These are phyloP conservation scores for Platichthys flesus DNA, from an alignment of 2,113 vertebrate genomes.

Conservation along the genomic window DNA sequence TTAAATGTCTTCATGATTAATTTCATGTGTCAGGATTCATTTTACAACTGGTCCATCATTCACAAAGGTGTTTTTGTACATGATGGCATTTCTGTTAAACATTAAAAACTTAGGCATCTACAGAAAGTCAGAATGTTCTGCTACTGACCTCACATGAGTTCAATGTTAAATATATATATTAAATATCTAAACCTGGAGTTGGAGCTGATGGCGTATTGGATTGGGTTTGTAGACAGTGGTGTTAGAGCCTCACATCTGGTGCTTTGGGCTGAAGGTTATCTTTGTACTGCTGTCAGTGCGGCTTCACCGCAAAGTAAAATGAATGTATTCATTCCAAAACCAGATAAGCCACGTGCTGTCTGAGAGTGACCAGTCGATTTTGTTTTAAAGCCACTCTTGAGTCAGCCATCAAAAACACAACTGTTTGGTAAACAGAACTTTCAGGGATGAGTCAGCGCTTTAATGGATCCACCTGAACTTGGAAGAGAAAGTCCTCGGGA, in stretches of 20 bases:
- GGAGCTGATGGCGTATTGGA: constrained; percentile 1
- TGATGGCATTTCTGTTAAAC: no score
- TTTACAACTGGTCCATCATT: no score
- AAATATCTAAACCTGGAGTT: background rate
- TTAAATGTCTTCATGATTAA: no score
- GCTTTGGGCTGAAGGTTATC: constrained; percentile 30
- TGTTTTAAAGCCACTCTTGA: background rate
- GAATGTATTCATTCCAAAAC: constrained; percentile 13
- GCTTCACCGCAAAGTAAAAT: background rate
- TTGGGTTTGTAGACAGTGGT: constrained; percentile 29
- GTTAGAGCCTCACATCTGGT: constrained; percentile 1
- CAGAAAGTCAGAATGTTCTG: no score
- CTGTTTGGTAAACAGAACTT: background rate
- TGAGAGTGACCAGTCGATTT: constrained; percentile 7
- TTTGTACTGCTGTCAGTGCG: background rate
- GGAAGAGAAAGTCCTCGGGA: background rate
- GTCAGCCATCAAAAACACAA: constrained; percentile 2
- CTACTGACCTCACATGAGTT: no score
- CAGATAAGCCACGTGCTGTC: background rate
- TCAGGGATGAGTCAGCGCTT: background rate
- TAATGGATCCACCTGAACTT: background rate
- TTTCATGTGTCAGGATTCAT: no score
- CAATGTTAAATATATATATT: background rate
- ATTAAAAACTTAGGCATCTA: no score
- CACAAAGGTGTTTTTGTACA: no score